Conservation (phyloP, 2,113 vertebrate species). For the Acanthochromis polyacanthus region DNA sequence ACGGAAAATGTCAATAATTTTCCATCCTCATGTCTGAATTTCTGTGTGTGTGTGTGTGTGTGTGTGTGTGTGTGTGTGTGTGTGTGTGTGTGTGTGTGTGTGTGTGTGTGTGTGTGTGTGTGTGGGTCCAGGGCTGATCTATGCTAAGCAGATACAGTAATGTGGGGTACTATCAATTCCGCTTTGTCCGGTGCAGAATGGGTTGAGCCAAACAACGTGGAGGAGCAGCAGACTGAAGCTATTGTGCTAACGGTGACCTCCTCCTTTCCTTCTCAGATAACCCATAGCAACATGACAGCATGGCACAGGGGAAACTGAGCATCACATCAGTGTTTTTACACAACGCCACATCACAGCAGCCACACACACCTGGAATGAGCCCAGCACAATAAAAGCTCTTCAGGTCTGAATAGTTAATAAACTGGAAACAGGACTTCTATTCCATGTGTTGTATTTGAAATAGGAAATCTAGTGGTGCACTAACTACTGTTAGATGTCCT, state of each 20-base stretch:
- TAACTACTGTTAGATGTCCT: no score
- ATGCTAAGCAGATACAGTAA: constrained; percentile 47
- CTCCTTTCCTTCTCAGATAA: background rate
- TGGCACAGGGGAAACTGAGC: background rate
- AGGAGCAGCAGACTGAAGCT: constrained; percentile 29
- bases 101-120: no score
- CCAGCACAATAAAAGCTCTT: no score
- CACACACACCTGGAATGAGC: no score
- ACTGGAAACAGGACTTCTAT: no score
- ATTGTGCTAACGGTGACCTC: constrained; percentile 24
- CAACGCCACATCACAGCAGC: background rate
- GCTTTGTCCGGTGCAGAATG: constrained; percentile 46
- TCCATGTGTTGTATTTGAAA: no score
- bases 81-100: background rate
- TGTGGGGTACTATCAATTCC: constrained; percentile 43
- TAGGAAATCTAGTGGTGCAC: no score
- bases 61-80: constrained; percentile 4
- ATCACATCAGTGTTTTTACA: background rate
- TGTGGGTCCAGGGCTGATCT: background rate
- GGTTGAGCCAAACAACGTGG: background rate
- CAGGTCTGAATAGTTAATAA: no score
- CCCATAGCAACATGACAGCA: constrained; percentile 9
- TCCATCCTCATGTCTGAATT: background rate
- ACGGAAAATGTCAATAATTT: background rate
- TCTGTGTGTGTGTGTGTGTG: background rate